Evolutionary conservation across 2,113 vertebrate species (phyloP).

Genomic region (Fregata magnificens): DNA sequence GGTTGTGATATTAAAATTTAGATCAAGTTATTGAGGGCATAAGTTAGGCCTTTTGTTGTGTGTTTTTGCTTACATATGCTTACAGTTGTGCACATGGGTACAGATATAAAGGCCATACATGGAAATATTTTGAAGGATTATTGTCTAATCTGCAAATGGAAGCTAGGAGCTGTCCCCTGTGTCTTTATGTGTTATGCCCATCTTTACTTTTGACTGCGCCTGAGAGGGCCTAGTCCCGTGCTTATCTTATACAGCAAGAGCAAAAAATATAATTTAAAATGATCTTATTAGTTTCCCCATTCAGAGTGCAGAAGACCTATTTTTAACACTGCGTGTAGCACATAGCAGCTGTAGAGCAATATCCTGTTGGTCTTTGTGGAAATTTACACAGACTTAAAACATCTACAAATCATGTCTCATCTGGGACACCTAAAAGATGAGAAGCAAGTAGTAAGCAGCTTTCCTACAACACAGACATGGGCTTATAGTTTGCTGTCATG

Average conservation of each 20-base stretch:
- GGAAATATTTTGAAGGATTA: background rate
- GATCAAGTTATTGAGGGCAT: background rate
- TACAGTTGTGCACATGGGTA: background rate
- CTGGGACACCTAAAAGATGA: background rate
- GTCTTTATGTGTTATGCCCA: background rate
- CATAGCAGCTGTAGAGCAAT: background rate
- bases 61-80: background rate
- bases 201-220: background rate
- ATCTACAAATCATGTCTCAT: background rate
- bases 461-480: background rate
- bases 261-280: background rate
- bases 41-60: background rate
- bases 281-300: background rate
- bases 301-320: background rate
- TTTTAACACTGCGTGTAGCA: background rate
- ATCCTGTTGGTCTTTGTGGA: background rate
- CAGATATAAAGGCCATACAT: background rate
- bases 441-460: background rate
- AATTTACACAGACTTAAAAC: background rate
- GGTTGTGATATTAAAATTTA: background rate
- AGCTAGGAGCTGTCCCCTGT: background rate
- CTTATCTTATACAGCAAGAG: background rate
- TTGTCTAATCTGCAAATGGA: background rate
- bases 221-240: background rate
- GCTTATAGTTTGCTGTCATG: background rate